These are phyloP conservation scores for Emydura subglobosa DNA, from an alignment of 2,113 vertebrate genomes.

Conservation along the genomic window DNA sequence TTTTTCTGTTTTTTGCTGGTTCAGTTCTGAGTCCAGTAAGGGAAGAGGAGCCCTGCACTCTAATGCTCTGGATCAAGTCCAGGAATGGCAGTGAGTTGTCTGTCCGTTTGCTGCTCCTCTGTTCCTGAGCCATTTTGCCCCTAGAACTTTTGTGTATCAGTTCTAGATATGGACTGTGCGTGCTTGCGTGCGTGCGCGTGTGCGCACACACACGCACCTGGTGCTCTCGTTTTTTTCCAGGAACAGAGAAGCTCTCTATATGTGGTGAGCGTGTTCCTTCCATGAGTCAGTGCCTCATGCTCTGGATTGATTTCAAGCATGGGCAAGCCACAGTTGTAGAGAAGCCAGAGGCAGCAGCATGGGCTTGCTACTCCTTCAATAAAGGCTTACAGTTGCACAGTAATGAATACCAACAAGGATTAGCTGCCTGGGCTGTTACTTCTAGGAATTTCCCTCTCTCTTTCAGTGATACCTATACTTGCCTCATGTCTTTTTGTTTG, in stretches of 20 bases:
- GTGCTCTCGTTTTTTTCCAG: constrained; percentile 65
- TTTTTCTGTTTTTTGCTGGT: neutral
- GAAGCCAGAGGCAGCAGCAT: constrained; percentile 57
- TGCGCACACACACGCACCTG: neutral
- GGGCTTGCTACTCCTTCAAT: constrained; percentile 13
- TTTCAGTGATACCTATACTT: neutral
- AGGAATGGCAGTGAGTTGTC: constrained; percentile 51
- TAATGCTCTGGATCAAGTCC: constrained; percentile 19
- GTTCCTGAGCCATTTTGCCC: constrained; percentile 57
- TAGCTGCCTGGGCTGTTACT: constrained; percentile 42
- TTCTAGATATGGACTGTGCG: constrained; percentile 54
- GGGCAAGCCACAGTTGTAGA: constrained; percentile 53
- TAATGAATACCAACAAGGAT: constrained; percentile 38
- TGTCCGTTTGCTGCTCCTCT: constrained; percentile 47
- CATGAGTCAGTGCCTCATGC: constrained; percentile 53
- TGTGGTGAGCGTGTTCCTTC: constrained; percentile 39
- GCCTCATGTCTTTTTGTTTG: neutral
- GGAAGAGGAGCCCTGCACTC: neutral
- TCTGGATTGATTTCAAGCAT: constrained; percentile 56
- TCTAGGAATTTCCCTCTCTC: constrained; percentile 2
- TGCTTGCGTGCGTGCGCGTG: constrained; percentile 2
- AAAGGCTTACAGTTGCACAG: constrained; percentile 11
- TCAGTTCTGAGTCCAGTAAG: constrained; percentile 16
- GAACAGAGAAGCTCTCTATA: neutral
- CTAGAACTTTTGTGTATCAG: constrained; percentile 63